A percentile compares a stretch with the other conserved stretches of the same genome.
These are phyloP conservation scores for Leptogaster cylindrica DNA, from an alignment of 2,888 invertebrate genomes.

Conservation along the genomic window DNA sequence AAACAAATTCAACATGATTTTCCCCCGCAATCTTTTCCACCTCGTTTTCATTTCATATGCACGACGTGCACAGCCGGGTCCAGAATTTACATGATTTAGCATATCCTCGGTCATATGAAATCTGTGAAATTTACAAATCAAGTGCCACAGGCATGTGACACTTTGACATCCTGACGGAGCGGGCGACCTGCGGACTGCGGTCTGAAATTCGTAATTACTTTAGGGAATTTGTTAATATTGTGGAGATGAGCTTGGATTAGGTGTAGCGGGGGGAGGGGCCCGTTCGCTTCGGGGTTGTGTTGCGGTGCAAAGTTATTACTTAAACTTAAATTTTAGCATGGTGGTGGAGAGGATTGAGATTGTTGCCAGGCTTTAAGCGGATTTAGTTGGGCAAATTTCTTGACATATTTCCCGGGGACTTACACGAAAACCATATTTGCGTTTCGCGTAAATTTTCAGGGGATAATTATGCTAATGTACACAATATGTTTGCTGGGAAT, in stretches of 20 bases:
- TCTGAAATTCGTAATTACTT: constrained; percentile 17
- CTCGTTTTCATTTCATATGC: too few species aligned
- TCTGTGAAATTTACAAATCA: constrained; percentile 7
- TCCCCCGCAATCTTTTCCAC: too few species aligned
- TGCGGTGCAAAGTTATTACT: constrained; percentile 1
- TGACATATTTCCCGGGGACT: not conserved
- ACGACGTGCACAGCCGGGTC: too few species aligned
- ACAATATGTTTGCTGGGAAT: constrained; percentile 24
- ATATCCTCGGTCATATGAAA: constrained; percentile 3
- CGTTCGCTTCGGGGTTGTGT: not conserved
- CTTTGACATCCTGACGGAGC: not conserved
- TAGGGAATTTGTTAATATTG: constrained; percentile 13
- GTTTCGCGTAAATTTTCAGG: too few species aligned
- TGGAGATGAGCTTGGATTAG: not conserved
- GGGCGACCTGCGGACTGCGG: not conserved
- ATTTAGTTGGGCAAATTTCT: not conserved
- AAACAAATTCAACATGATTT: too few species aligned
- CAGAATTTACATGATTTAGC: constrained; percentile 8
- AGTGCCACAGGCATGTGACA: constrained; percentile 8
- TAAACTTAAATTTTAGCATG: not conserved
- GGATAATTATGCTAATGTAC: too few species aligned
- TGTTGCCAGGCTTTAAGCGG: constrained; percentile 13
- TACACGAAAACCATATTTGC: not conserved
- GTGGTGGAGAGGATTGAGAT: not conserved
- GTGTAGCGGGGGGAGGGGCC: not conserved